Evolutionary conservation across 2,888 invertebrate genomes (phyloP), one percentile per base, ranked within the genome.

Genomic region (Leucoptera coffeella): DNA sequence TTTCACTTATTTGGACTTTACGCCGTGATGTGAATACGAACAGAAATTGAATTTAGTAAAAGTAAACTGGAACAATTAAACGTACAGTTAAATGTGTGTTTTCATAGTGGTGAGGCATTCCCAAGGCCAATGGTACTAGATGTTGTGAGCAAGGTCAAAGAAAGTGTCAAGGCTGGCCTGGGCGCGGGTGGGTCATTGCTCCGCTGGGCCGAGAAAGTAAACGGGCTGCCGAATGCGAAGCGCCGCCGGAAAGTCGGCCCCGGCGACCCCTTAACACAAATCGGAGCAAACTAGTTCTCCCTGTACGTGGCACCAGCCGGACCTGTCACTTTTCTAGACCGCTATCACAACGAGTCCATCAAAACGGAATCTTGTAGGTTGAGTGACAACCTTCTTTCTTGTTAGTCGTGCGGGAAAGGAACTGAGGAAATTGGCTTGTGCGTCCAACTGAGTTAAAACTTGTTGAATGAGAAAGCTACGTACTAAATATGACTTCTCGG

Each of bases 151-250:
- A 67, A 65, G 67, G 64, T 59, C 52, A 61, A 50, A 65, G 64
- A 67, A 67, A 65, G 64, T 67, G 65, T 69, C 69, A 69, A 69
- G 69, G 69, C 45, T 69, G 50, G 49, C 50, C 55, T 61, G 69
- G 62, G 67, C 65, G 64, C 64, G 51, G 52, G 38, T 40, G 54
- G 47, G 67, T n/a, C n/a, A n/a, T n/a, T n/a, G 67, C 65, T 65
- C 64, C 50, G 52, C 38, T 40, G 54, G 47, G 67, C 45, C 48
- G 51, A 52, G 67, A 67, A 69, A 69, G 69, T 64, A 56, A 53
- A 51, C 60, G 52, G 38, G 38, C 48, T 46, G 35, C 42, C 42
- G 47, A 38, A 41, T 44, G 21, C 20, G 25, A 15, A 20, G 14
- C 20, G 25, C 26, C n/a, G 23, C n/a, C n/a, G n/a, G n/a, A n/a